Conservation (phyloP, 2,113 vertebrate species). For the Sitta europaea region DNA sequence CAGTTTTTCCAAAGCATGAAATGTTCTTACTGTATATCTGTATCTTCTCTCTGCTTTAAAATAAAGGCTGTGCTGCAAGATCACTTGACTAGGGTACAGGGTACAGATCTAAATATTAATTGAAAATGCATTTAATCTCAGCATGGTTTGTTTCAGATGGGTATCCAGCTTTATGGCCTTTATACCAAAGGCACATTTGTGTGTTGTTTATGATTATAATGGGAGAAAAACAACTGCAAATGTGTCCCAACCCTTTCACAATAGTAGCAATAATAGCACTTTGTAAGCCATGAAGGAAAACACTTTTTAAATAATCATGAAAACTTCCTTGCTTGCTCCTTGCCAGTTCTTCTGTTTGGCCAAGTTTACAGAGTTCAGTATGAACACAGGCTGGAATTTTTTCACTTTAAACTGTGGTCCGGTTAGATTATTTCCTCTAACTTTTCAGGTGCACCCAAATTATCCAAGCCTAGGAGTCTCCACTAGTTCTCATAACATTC, state of each 20-base stretch:
- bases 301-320: background rate
- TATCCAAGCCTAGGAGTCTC: background rate
- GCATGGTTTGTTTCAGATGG: background rate
- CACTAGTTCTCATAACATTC: background rate
- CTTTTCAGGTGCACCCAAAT: background rate
- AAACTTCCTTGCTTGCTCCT: background rate
- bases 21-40: background rate
- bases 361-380: background rate
- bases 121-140: background rate
- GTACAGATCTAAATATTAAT: background rate
- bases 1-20: slow-evolving; percentile 11
- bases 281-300: background rate
- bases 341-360: background rate
- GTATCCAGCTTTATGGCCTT: background rate
- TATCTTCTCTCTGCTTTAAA: background rate
- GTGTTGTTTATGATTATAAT: background rate
- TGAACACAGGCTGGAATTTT: background rate
- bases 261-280: background rate
- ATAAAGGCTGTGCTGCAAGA: background rate
- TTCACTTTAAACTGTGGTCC: background rate
- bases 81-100: background rate
- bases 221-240: background rate
- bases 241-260: background rate
- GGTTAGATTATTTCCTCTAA: background rate
- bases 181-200: background rate